phyloP scores from a whole-genome alignment of 2,113 vertebrate genomes.

The Paramormyrops kingsleyae region DNA sequence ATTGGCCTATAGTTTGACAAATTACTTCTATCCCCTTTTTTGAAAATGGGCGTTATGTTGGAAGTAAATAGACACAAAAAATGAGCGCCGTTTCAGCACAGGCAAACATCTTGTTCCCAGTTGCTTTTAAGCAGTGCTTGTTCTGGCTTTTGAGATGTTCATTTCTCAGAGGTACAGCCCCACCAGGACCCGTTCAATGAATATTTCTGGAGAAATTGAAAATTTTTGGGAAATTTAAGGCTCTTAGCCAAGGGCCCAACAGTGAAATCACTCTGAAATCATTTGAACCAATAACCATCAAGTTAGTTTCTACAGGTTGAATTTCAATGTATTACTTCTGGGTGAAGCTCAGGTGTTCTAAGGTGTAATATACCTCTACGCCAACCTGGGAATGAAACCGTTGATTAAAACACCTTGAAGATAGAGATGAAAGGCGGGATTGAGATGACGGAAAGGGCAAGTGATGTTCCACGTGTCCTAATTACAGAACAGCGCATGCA shows the following conservation, averaged over 20 bases:
- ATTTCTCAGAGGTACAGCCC: constrained; percentile 45
- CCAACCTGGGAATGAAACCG: not conserved
- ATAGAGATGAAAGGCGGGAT: not conserved
- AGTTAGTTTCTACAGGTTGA: not conserved
- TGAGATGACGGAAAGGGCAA: not conserved
- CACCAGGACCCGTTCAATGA: constrained; percentile 33
- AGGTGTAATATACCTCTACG: not conserved
- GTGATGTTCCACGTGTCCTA: constrained; percentile 34
- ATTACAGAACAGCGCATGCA: constrained; percentile 42
- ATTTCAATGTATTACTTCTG: not conserved
- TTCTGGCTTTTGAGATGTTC: constrained; percentile 45
- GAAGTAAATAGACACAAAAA: not conserved
- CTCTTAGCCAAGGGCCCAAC: not conserved
- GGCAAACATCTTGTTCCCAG: constrained; percentile 8
- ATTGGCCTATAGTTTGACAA: too few species aligned
- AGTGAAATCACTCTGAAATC: not conserved
- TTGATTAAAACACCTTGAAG: not conserved
- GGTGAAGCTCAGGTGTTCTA: too few species aligned
- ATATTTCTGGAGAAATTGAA: constrained; percentile 36
- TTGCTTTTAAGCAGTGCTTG: constrained; percentile 29
- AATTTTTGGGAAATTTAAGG: constrained; percentile 34
- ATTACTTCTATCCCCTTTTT: too few species aligned
- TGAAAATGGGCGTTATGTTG: too few species aligned
- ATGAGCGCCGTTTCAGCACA: not conserved
- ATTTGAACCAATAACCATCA: not conserved